Conservation (phyloP, 2,888 invertebrate genomes). For the Didymodactylos carnosus region DNA sequence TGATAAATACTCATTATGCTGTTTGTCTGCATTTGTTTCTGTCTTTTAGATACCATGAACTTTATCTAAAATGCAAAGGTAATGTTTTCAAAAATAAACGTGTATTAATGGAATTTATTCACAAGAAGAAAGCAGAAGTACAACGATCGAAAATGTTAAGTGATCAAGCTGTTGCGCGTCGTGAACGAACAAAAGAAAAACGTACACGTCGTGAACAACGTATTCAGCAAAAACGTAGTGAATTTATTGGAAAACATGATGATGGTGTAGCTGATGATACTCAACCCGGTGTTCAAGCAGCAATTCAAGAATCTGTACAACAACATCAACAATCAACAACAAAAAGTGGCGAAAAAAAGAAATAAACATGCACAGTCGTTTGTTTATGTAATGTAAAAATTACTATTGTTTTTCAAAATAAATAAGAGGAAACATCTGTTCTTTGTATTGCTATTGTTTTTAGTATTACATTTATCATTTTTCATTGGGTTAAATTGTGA, state of each 20-base stretch:
- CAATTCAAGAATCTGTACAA: neutral
- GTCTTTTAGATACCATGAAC: conserved; percentile 56
- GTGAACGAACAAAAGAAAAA: conserved; percentile 30
- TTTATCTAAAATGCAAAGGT: conserved; percentile 97
- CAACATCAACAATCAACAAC: neutral
- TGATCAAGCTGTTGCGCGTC: conserved; percentile 92
- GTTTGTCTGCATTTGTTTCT: too few species aligned
- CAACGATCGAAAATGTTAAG: conserved; percentile 71
- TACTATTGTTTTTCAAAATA: too few species aligned
- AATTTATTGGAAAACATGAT: conserved; percentile 2
- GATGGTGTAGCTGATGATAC: neutral
- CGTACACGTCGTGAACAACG: conserved; percentile 8
- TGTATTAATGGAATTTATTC: conserved; percentile 97
- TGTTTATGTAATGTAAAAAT: too few species aligned
- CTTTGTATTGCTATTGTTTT: too few species aligned
- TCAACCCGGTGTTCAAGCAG: neutral
- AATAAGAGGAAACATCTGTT: too few species aligned
- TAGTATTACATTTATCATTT: too few species aligned
- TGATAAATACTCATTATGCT: too few species aligned
- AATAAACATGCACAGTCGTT: neutral
- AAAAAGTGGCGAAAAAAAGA: neutral
- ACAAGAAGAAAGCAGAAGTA: conserved; percentile 99
- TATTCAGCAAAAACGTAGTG: conserved; percentile 1
- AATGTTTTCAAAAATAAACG: conserved; percentile 67
- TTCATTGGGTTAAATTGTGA: too few species aligned